phyloP scores from a whole-genome alignment of 2,113 vertebrate species.

The Desmodus rotundus region DNA sequence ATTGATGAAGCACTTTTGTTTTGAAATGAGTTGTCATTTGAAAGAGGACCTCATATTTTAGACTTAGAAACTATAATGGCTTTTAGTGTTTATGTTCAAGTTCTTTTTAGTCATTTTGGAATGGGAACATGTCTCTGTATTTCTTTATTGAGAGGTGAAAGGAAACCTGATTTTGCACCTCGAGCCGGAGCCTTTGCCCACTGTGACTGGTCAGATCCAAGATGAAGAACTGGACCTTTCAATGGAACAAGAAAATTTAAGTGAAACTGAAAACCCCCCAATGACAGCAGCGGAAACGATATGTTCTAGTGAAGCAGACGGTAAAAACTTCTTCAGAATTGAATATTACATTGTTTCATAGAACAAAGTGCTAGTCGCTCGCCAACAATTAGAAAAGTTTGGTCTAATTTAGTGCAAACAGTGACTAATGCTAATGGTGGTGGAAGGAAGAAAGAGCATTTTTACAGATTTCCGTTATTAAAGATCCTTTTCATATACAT shows the following conservation, averaged over 20 bases:
- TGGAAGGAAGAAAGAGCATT: neutral
- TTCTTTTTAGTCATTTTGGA: constrained; percentile 50
- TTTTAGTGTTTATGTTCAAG: neutral
- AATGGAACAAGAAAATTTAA: constrained; percentile 80
- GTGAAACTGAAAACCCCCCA: constrained; percentile 10
- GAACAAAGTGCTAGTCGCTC: neutral
- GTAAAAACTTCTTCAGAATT: constrained; percentile 59
- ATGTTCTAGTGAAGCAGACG: constrained; percentile 31
- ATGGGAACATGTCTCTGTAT: neutral
- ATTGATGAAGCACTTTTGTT: neutral
- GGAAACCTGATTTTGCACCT: constrained; percentile 88
- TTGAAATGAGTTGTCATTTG: neutral
- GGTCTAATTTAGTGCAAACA: neutral
- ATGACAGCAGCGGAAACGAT: constrained; percentile 32
- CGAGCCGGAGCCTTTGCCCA: constrained; percentile 90
- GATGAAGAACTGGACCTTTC: constrained; percentile 92
- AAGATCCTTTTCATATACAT: neutral
- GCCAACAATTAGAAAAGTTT: neutral
- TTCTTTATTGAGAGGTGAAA: constrained; percentile 83
- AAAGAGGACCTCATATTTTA: constrained; percentile 32
- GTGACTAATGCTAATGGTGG: neutral
- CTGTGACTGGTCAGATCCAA: constrained; percentile 75
- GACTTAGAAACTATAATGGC: neutral
- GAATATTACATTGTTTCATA: neutral
- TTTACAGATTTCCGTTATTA: neutral